Evolutionary conservation across 2,888 invertebrate species (phyloP).

Genomic region (Formica aserva): DNA sequence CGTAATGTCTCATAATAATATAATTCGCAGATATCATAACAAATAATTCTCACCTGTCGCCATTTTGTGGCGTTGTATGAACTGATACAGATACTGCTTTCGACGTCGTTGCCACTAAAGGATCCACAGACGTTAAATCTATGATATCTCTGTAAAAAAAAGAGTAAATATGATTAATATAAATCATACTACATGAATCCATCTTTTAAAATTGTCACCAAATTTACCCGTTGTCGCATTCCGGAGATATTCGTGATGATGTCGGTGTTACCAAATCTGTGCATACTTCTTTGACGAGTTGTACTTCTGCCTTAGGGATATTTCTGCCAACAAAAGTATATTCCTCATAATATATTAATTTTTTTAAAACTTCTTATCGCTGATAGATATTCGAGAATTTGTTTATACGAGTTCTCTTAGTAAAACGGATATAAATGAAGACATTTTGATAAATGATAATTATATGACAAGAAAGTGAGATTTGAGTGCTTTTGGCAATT

Average conservation of each 20-base stretch:
- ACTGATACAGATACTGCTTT: not conserved
- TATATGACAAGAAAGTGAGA: not conserved
- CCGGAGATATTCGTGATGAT: not conserved
- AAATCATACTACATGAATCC: not conserved
- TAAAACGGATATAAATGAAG: not conserved
- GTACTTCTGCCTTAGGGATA: not conserved
- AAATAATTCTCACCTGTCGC: slow-evolving; percentile 16
- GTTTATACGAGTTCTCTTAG: not conserved
- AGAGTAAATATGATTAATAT: not conserved
- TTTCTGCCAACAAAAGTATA: not conserved
- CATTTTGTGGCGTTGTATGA: not conserved
- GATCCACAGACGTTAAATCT: slow-evolving; percentile 31
- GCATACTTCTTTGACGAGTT: not conserved
- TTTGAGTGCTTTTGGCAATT: not conserved
- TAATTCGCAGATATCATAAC: not conserved
- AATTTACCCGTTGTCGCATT: not conserved
- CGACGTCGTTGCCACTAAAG: not conserved
- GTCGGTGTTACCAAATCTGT: not conserved
- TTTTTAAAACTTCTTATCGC: not conserved
- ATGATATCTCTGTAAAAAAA: slow-evolving; percentile 18
- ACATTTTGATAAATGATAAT: not conserved
- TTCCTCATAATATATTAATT: not conserved
- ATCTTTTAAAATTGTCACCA: not conserved
- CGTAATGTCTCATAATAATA: not conserved
- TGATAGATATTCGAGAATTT: not conserved